Base-by-base conservation (phyloP, 2,113 vertebrate genomes). In the Cyanistes caeruleus region DNA sequence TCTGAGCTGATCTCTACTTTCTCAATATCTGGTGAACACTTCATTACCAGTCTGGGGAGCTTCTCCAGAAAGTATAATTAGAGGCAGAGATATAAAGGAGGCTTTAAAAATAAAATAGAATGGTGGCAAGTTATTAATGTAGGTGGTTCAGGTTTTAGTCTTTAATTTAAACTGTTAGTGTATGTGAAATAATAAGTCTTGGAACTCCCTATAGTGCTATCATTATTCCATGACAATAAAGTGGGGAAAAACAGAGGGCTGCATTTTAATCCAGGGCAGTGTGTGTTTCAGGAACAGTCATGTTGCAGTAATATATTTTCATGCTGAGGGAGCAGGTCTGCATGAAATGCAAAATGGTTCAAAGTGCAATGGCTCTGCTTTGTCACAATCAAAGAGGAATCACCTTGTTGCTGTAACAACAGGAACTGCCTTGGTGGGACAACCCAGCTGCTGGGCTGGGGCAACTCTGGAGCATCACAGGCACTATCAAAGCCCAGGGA, bases 61-160 rank as follows among this genome's bases (percentile, higher is more conserved):
- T 90, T 55, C 86, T 94, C 55, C 31, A 59, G 49, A 48, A 85
- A 35, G 72, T 75, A 74, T 72, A 86, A 89, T 89, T 92, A 94
- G 48, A 87, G 60, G 56, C 37, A 77, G 1, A 1, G 62, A n/a
- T 64, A 24, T 3, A 73, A 67, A 67, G 53, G 44, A 76, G 5
- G 52, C 13, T 90, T 90, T 37, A 44, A 87, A 91, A 89, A 67
- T 31, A 49, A 62, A 84, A 74, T n/a, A 82, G 20, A 75, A 80
- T 8, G 28, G 60, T 17, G 25, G 68, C 35, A 90, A 93, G 41
- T 60, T 94, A 92, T 78, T 92, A 77, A 82, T 7, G 73, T 91
- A 87, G 90, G 60, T 65, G 83, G 75, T 64, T 93, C 70, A 64
- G 63, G 70, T 27, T 88, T 70, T 30, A 85, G 46, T 44, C 85